These are phyloP conservation scores for Mesoclemmys tuberculata DNA, from an alignment of 2,113 vertebrate genomes.

Conservation along the genomic window DNA sequence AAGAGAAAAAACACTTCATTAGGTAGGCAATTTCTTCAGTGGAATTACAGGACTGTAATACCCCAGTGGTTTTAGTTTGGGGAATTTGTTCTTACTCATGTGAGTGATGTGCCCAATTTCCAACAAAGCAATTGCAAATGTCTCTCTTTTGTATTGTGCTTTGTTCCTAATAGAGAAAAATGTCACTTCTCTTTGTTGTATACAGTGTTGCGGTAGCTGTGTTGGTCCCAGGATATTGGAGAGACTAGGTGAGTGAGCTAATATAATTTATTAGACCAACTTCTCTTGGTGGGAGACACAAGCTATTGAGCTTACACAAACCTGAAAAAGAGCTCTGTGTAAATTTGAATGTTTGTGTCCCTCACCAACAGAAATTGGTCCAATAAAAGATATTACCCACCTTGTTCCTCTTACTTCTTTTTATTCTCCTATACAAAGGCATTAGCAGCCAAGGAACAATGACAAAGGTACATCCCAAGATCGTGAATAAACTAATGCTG, in stretches of 20 bases:
- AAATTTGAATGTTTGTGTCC: no score
- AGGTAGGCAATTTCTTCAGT: background rate
- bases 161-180: constrained; percentile 23
- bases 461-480: constrained; percentile 38
- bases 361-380: no score
- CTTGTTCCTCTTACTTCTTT: no score
- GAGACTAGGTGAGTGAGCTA: no score
- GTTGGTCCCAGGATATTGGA: no score
- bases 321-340: no score
- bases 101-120: background rate
- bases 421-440: background rate
- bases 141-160: background rate
- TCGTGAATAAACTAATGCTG: constrained; percentile 20
- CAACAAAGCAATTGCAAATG: constrained; percentile 21
- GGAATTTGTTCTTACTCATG: background rate
- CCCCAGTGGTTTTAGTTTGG: background rate
- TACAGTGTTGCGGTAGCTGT: no score
- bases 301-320: no score
- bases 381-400: no score
- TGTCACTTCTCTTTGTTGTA: constrained; percentile 10
- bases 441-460: constrained; percentile 49
- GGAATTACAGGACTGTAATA: background rate
- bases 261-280: no score
- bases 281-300: no score
- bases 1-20: no score